These are phyloP conservation scores for Drosophila pandora DNA, from an alignment of 1,140 invertebrate genomes.

Conservation along the genomic window DNA sequence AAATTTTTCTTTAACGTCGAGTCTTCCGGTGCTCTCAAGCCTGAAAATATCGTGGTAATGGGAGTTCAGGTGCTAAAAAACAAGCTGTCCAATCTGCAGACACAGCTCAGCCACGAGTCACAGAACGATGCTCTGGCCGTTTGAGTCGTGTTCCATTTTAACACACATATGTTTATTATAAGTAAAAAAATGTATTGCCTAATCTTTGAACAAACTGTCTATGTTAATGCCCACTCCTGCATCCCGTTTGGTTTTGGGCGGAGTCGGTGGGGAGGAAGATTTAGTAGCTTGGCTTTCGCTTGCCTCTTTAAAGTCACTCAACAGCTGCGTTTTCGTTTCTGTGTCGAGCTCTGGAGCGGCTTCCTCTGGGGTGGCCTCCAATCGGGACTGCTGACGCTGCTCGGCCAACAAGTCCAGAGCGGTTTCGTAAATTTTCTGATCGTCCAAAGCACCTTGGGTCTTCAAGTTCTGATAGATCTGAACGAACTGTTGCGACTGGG, in stretches of 20 bases:
- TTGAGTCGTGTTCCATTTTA: slow-evolving; percentile 67
- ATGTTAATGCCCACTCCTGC: slow-evolving; percentile 57
- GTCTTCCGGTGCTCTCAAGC: slow-evolving; percentile 95
- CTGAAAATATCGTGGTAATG: slow-evolving; percentile 98
- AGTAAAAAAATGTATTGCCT: slow-evolving; percentile 39
- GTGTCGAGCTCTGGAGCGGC: slow-evolving; percentile 8
- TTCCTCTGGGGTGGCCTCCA: slow-evolving; percentile 32
- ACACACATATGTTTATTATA: slow-evolving; percentile 42
- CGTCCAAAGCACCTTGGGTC: slow-evolving; percentile 84
- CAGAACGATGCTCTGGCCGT: slow-evolving; percentile 93
- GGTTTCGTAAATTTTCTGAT: slow-evolving; percentile 84
- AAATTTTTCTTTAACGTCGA: slow-evolving; percentile 99
- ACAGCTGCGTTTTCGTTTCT: slow-evolving; percentile 28
- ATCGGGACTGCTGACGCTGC: slow-evolving; percentile 49
- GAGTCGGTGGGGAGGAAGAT: background rate
- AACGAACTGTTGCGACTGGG: slow-evolving; percentile 86
- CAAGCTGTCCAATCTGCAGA: slow-evolving; percentile 97
- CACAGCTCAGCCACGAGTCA: slow-evolving; percentile 94
- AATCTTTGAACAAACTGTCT: slow-evolving; percentile 72
- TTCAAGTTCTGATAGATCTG: slow-evolving; percentile 85
- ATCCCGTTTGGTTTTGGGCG: slow-evolving; percentile 49
- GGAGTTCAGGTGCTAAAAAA: slow-evolving; percentile 97
- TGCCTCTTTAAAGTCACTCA: slow-evolving; percentile 67
- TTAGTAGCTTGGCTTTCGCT: slow-evolving; percentile 20
- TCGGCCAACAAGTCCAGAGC: slow-evolving; percentile 83